Conservation (phyloP, 2,113 vertebrate species). For the Entelurus aequoreus region DNA sequence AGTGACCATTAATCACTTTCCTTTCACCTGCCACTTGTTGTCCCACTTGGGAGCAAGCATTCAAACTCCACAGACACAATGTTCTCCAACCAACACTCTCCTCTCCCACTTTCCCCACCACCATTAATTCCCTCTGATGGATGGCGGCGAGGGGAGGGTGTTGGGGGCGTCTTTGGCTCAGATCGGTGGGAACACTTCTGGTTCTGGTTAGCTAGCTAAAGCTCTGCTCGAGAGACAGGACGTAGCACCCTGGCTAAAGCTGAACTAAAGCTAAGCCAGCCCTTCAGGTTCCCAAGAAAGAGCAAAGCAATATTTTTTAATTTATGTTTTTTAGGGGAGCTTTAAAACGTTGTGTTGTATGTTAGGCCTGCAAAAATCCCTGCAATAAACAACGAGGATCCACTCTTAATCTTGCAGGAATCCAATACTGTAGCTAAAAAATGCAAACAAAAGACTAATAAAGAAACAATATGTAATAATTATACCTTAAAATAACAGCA, state of each 20-base stretch:
- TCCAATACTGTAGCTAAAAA: constrained; percentile 12
- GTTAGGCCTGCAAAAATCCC: constrained; percentile 23
- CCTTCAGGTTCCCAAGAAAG: constrained; percentile 28
- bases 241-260: constrained; percentile 46
- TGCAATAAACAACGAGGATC: constrained; percentile 21
- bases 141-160: constrained; percentile 51
- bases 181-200: constrained; percentile 77
- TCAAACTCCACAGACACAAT: constrained; percentile 33
- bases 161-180: constrained; percentile 64
- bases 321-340: constrained; percentile 1
- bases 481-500: neutral
- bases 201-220: constrained; percentile 77
- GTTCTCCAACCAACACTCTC: constrained; percentile 36
- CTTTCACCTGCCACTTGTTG: constrained; percentile 58
- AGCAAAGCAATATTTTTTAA: constrained; percentile 17
- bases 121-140: constrained; percentile 73
- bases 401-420: constrained; percentile 31
- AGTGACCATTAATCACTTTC: constrained; percentile 60
- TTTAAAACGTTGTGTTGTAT: constrained; percentile 10
- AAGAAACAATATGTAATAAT: neutral
- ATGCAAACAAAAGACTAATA: neutral
- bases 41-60: constrained; percentile 54
- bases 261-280: constrained; percentile 53
- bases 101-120: constrained; percentile 35
- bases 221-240: constrained; percentile 51